Evolutionary conservation across 2,888 invertebrate species (phyloP).

Genomic region (Melanostoma mellinum): DNA sequence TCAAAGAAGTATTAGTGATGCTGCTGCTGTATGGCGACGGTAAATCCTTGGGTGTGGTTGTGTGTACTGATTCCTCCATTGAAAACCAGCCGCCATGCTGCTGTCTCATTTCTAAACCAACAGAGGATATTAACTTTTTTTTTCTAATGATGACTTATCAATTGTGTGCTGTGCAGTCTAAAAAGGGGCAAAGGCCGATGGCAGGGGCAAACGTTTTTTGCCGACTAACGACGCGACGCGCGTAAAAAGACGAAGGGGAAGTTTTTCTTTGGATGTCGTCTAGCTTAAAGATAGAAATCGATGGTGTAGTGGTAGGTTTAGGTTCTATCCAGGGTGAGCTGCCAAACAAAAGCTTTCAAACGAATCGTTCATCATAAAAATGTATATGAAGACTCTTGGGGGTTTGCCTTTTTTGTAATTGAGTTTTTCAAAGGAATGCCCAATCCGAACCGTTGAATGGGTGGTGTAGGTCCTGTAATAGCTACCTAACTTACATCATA

Average conservation of each 20-base stretch:
- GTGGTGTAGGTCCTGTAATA: no score
- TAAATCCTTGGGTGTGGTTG: conserved; percentile 15
- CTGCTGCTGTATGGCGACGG: conserved; percentile 39
- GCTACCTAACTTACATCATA: no score
- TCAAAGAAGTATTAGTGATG: conserved; percentile 56
- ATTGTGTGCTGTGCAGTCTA: conserved; percentile 8
- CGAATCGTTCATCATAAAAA: no score
- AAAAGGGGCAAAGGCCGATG: conserved; percentile 27
- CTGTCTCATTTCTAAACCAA: conserved; percentile 36
- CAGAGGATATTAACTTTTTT: conserved; percentile 34
- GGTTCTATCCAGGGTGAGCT: background rate
- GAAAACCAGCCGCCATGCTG: conserved; percentile 43
- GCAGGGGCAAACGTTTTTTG: conserved; percentile 38
- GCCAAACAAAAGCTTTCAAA: no score
- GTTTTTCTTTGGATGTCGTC: conserved; percentile 28
- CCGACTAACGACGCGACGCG: background rate
- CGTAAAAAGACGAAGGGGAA: conserved; percentile 39
- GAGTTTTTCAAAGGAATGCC: no score
- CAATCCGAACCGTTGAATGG: no score
- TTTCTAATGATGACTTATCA: conserved; percentile 21
- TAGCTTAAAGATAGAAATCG: conserved; percentile 41
- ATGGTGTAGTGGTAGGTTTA: conserved; percentile 18
- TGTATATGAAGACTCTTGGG: no score
- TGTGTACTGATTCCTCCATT: conserved; percentile 31
- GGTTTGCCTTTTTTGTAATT: no score